phyloP scores from a whole-genome alignment of 53 echinoderm and acorn worm genomes.

The Temnopleurus reevesii region DNA sequence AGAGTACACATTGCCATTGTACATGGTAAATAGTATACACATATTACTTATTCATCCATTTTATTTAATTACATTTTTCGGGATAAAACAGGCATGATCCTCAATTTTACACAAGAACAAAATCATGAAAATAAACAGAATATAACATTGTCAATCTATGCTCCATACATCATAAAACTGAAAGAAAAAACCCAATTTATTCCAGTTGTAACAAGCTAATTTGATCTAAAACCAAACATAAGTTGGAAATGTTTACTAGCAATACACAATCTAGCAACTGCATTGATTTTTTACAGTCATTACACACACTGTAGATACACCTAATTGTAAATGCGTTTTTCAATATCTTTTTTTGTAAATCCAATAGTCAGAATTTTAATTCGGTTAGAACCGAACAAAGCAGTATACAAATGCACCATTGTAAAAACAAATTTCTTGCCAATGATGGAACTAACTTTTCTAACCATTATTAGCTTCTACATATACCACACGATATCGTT shows the following conservation, averaged over 20 bases:
- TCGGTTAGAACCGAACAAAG: not conserved
- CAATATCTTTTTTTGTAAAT: too few species aligned
- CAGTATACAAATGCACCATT: not conserved
- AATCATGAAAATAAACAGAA: slow-evolving; percentile 15
- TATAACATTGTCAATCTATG: not conserved
- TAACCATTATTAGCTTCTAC: not conserved
- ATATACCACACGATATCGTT: not conserved
- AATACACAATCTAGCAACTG: too few species aligned
- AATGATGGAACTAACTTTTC: not conserved
- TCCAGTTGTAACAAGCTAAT: slow-evolving; percentile 22
- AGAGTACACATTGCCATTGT: slow-evolving; percentile 64
- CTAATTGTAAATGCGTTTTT: too few species aligned
- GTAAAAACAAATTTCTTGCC: not conserved
- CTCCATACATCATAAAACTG: slow-evolving; percentile 24
- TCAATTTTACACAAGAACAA: slow-evolving; percentile 22
- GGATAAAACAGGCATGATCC: slow-evolving; percentile 61
- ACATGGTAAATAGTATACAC: slow-evolving; percentile 64
- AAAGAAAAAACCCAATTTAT: slow-evolving; percentile 41
- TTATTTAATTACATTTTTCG: slow-evolving; percentile 56
- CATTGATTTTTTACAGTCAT: too few species aligned
- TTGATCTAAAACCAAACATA: too few species aligned
- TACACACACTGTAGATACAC: too few species aligned
- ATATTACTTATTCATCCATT: slow-evolving; percentile 51
- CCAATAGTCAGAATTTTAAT: too few species aligned
- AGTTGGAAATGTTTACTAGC: not conserved